A percentile compares a stretch with the other conserved stretches of the same genome.
phyloP scores from a whole-genome alignment of 2,113 vertebrate species.

The Clarias batrachus region DNA sequence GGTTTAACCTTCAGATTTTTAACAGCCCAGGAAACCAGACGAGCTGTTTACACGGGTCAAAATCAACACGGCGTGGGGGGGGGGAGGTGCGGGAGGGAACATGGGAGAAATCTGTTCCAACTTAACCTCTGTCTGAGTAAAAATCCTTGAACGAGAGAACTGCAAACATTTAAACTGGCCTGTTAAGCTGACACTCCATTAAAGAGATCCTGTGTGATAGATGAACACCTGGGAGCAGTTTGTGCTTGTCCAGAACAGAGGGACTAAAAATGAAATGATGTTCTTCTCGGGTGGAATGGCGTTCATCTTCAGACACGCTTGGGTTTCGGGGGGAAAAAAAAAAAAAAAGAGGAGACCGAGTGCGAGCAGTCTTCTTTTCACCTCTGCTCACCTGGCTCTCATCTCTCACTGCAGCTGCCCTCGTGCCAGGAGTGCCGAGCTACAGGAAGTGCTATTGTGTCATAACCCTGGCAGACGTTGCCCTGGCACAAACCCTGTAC shows the following conservation, averaged over 20 bases:
- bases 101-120: constrained; percentile 48
- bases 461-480: constrained; percentile 39
- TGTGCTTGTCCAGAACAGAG: constrained; percentile 67
- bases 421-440: constrained; percentile 11
- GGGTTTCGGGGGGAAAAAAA: neutral
- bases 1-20: constrained; percentile 65
- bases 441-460: constrained; percentile 48
- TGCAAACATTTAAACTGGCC: constrained; percentile 61
- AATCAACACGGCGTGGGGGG: constrained; percentile 44
- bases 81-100: constrained; percentile 14
- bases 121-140: constrained; percentile 52
- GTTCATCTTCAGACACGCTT: constrained; percentile 32
- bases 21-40: constrained; percentile 69
- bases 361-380: constrained; percentile 6
- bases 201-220: constrained; percentile 71
- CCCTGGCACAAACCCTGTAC: constrained; percentile 24
- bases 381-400: constrained; percentile 37
- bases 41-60: constrained; percentile 62
- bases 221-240: constrained; percentile 69
- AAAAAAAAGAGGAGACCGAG: neutral
- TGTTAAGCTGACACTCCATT: constrained; percentile 75
- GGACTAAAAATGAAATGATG: constrained; percentile 33
- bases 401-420: constrained; percentile 37
- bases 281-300: constrained; percentile 24
- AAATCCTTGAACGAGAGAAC: constrained; percentile 57